These are phyloP conservation scores for Chloroceryle amazona DNA, from an alignment of 2,797 vertebrate species.

Conservation along the genomic window DNA sequence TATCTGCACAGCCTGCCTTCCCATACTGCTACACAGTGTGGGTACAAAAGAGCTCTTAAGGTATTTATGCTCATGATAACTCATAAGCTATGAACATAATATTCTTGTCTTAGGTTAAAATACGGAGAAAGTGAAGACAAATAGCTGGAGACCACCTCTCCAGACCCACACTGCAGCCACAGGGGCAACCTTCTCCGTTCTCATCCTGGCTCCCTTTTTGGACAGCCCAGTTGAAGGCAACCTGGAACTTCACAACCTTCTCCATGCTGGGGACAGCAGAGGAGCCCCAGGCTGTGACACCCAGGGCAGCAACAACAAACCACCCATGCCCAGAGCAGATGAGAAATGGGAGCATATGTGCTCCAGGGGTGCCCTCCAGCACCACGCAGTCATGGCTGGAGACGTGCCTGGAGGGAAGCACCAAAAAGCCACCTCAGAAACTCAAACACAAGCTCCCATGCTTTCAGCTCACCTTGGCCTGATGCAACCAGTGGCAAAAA, in stretches of 20 bases:
- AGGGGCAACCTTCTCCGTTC: background rate
- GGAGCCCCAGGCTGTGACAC: background rate
- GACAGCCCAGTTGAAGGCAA: background rate
- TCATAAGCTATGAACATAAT: background rate
- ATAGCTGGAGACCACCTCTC: background rate
- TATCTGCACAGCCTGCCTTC: background rate
- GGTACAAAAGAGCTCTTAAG: background rate
- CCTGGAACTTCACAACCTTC: background rate
- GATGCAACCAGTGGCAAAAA: background rate
- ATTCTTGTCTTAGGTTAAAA: background rate
- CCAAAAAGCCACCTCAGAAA: background rate
- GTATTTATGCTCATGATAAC: background rate
- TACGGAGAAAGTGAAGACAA: background rate
- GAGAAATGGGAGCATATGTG: background rate
- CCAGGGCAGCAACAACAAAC: background rate
- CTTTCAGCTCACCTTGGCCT: background rate
- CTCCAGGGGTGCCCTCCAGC: background rate
- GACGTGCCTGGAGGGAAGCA: background rate
- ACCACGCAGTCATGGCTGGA: background rate
- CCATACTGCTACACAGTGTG: background rate
- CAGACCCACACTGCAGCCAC: fast-evolving
- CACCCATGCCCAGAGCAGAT: background rate
- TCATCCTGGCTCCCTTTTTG: background rate
- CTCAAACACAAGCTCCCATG: background rate
- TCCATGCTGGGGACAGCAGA: fast-evolving